Evolutionary conservation across 2,888 invertebrate species (phyloP).

Genomic region (Pseudeuparius sepicola): DNA sequence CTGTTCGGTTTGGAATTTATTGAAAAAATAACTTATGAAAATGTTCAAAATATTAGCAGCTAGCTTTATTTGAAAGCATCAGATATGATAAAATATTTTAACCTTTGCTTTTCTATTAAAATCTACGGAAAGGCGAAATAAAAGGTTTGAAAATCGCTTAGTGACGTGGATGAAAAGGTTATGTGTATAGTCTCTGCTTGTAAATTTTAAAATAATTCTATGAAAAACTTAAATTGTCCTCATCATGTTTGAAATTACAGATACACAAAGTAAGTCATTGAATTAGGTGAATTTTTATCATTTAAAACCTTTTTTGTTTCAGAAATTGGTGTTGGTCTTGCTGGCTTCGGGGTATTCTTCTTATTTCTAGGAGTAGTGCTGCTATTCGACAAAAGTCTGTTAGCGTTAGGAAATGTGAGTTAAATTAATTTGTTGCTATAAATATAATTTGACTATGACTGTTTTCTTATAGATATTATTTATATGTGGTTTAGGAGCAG

Average conservation of each 20-base stretch:
- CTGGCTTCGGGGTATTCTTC: slow-evolving; percentile 92
- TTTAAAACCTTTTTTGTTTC: slow-evolving; percentile 35
- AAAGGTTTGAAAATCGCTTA: too few species aligned
- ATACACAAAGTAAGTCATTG: slow-evolving; percentile 66
- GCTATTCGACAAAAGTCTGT: slow-evolving; percentile 90
- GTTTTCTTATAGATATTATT: slow-evolving; percentile 73
- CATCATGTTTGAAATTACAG: slow-evolving; percentile 77
- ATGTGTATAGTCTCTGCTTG: too few species aligned
- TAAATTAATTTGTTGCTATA: slow-evolving; percentile 1
- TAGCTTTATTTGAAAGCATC: too few species aligned
- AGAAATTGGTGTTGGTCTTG: slow-evolving; percentile 96
- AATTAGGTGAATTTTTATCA: slow-evolving; percentile 2
- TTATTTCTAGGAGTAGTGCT: slow-evolving; percentile 87
- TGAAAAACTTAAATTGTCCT: too few species aligned
- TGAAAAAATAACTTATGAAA: too few species aligned
- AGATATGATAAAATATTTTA: too few species aligned
- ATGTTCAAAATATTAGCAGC: too few species aligned
- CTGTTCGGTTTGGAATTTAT: too few species aligned
- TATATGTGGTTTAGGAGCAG: slow-evolving; percentile 87
- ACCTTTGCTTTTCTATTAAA: too few species aligned
- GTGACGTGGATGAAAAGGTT: too few species aligned
- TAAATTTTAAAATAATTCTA: too few species aligned
- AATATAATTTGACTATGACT: slow-evolving; percentile 4
- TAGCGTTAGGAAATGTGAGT: slow-evolving; percentile 99
- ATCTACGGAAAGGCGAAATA: too few species aligned